phyloP scores from a whole-genome alignment of 2,888 invertebrate genomes.

The Trichopria drosophilae region DNA sequence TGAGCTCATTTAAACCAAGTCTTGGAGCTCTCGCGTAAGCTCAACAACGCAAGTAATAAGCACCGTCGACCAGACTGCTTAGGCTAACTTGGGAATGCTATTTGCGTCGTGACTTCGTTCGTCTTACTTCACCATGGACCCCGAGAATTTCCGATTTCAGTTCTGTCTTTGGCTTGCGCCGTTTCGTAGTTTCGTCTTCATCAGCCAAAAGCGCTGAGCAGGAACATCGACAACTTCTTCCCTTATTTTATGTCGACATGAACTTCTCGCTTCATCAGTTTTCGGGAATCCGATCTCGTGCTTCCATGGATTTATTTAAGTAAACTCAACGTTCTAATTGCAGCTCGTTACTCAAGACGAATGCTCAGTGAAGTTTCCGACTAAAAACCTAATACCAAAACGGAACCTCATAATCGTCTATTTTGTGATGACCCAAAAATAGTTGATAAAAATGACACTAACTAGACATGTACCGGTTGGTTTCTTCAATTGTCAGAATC shows the following conservation, averaged over 20 bases:
- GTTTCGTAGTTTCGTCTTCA: background rate
- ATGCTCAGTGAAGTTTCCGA: no score
- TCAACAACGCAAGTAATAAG: constrained; percentile 21
- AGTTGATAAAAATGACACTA: no score
- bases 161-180: constrained; percentile 11
- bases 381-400: no score
- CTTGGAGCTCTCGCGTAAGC: background rate
- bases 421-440: no score
- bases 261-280: constrained; percentile 21
- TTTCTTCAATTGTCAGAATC: no score
- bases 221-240: constrained; percentile 5
- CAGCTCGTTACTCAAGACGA: no score
- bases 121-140: constrained; percentile 41
- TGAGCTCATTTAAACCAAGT: no score
- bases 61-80: constrained; percentile 46
- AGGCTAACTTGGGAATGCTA: constrained; percentile 58
- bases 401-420: no score
- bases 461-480: no score
- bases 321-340: no score
- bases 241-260: constrained; percentile 21
- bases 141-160: constrained; percentile 30
- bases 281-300: constrained; percentile 14
- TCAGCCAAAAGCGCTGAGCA: background rate
- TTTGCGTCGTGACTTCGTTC: constrained; percentile 57
- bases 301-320: constrained; percentile 17